These are phyloP conservation scores for Harpagifer antarcticus DNA, from an alignment of 2,797 vertebrate species.

Conservation along the genomic window DNA sequence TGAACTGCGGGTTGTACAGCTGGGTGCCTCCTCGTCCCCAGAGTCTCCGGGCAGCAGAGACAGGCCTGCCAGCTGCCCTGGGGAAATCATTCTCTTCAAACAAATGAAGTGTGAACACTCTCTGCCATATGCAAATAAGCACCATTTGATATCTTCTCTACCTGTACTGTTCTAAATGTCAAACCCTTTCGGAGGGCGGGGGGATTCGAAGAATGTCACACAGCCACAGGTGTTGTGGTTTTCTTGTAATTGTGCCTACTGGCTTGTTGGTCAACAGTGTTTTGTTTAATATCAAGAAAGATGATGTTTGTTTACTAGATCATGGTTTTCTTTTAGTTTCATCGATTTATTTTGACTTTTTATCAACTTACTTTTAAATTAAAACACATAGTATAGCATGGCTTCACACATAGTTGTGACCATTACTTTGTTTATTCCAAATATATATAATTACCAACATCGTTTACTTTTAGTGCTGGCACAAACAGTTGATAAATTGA, in stretches of 20 bases:
- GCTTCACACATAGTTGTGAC: too few species aligned
- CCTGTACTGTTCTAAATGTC: constrained; percentile 74
- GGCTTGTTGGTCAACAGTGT: constrained; percentile 25
- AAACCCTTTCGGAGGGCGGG: constrained; percentile 36
- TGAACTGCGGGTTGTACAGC: constrained; percentile 63
- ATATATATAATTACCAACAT: too few species aligned
- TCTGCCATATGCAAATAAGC: constrained; percentile 73
- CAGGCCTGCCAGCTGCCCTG: constrained; percentile 44
- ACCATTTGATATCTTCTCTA: constrained; percentile 65
- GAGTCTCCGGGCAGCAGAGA: constrained; percentile 59
- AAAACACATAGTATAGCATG: neutral
- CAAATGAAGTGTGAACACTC: constrained; percentile 73
- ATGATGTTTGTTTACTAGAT: constrained; percentile 16
- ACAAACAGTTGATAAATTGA: too few species aligned
- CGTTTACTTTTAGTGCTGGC: too few species aligned
- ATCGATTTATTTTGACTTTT: constrained; percentile 2
- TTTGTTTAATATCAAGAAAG: neutral
- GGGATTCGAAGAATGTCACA: constrained; percentile 36
- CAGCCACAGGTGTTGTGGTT: constrained; percentile 60
- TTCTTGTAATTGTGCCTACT: constrained; percentile 34
- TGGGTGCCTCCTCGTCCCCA: constrained; percentile 59
- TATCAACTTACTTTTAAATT: neutral
- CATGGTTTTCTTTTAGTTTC: neutral
- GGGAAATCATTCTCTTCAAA: constrained; percentile 75
- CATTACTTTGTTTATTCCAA: too few species aligned